A percentile compares a stretch with the other conserved stretches of the same genome.
phyloP scores from a whole-genome alignment of 2,888 invertebrate genomes.

The Rotaria magnacalcarata region DNA sequence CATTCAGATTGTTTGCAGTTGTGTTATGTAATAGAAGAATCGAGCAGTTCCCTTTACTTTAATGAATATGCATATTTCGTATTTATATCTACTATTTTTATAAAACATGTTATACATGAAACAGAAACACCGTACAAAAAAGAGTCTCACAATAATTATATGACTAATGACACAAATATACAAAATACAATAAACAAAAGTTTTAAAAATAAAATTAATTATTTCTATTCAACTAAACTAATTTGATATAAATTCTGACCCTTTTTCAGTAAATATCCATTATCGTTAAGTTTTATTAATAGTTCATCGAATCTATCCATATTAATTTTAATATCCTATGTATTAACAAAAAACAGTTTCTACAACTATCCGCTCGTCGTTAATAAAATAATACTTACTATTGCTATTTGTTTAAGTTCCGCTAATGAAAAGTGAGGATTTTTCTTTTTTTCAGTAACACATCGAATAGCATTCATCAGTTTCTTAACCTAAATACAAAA shows the following conservation, averaged over 20 bases:
- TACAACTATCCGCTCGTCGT: background rate
- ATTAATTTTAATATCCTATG: slow-evolving; percentile 19
- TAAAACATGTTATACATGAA: background rate
- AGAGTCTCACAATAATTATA: background rate
- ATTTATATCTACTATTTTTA: background rate
- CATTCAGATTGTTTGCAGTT: no score
- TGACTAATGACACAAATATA: background rate
- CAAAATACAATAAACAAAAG: background rate
- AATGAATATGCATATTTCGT: background rate
- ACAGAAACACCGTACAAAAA: background rate
- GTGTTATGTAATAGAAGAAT: no score
- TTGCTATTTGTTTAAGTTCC: slow-evolving; percentile 7
- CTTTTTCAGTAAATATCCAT: slow-evolving; percentile 27
- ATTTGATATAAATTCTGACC: background rate
- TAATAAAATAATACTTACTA: background rate
- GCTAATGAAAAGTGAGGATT: background rate
- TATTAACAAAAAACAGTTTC: background rate
- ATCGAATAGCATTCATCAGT: background rate
- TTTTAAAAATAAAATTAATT: background rate
- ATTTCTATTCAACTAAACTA: background rate
- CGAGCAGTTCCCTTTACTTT: background rate
- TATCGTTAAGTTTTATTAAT: slow-evolving; percentile 20
- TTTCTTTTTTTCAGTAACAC: slow-evolving; percentile 18
- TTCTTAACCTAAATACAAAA: background rate
- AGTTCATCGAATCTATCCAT: slow-evolving; percentile 1